These are phyloP conservation scores for Enteromius viviparus DNA, from an alignment of 2,797 vertebrate species.

Conservation along the genomic window DNA sequence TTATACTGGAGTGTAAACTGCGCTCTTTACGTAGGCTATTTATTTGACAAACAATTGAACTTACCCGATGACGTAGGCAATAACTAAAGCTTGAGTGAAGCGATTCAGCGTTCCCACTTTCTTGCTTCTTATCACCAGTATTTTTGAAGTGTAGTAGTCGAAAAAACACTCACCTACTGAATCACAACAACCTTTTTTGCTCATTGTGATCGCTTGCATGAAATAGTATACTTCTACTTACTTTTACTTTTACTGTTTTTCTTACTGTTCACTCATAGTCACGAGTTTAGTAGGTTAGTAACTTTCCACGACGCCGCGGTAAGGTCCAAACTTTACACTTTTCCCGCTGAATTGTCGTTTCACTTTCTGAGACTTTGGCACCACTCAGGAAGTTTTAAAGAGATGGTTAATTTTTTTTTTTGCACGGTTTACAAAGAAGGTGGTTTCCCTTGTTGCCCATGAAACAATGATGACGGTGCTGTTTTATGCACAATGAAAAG, in stretches of 20 bases:
- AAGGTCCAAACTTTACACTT: neutral
- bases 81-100: conserved; percentile 59
- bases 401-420: neutral
- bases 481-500: neutral
- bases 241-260: neutral
- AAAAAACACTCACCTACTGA: conserved; percentile 56
- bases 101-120: conserved; percentile 61
- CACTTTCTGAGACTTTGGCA: neutral
- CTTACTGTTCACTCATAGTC: neutral
- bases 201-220: conserved; percentile 60
- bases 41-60: conserved; percentile 42
- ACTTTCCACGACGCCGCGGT: neutral
- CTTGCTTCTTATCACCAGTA: conserved; percentile 62
- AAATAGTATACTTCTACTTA: neutral
- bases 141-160: conserved; percentile 59
- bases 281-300: neutral
- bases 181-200: conserved; percentile 29
- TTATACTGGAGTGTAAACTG: neutral
- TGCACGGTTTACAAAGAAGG: neutral
- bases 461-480: neutral
- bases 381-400: neutral
- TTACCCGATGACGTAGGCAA: conserved; percentile 64
- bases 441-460: neutral
- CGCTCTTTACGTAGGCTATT: neutral
- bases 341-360: neutral